phyloP scores from a whole-genome alignment of 2,113 vertebrate genomes.

The Pipra filicauda region DNA sequence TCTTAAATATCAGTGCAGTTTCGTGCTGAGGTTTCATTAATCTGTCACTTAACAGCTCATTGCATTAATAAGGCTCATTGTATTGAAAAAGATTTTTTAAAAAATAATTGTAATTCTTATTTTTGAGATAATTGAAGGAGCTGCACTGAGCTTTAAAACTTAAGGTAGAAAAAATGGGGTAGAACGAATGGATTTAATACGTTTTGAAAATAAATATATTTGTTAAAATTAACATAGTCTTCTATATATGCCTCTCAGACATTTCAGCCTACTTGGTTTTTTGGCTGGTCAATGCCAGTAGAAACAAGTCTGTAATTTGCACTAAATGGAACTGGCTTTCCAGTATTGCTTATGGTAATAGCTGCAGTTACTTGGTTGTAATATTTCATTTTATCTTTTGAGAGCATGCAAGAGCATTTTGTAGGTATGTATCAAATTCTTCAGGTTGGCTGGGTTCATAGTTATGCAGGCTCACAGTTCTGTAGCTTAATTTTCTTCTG shows the following conservation, averaged over 20 bases:
- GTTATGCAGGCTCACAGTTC: neutral
- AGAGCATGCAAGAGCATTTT: conserved; percentile 1
- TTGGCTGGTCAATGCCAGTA: neutral
- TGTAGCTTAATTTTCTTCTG: neutral
- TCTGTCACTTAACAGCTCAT: neutral
- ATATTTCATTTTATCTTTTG: conserved; percentile 24
- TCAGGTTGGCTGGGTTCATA: conserved; percentile 17
- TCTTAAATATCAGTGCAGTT: neutral
- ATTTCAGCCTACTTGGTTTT: neutral
- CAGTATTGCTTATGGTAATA: neutral
- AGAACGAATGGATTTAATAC: neutral
- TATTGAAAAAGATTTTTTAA: neutral
- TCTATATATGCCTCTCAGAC: neutral
- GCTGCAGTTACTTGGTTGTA: conserved; percentile 14
- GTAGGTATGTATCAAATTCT: neutral
- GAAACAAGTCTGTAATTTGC: conserved; percentile 28
- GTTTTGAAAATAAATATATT: neutral
- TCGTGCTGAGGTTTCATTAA: neutral
- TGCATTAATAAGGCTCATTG: neutral
- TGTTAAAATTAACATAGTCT: neutral
- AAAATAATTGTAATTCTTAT: neutral
- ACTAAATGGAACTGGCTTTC: neutral
- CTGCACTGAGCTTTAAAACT: neutral
- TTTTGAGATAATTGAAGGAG: neutral
- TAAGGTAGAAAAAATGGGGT: neutral